Evolutionary conservation across 2,888 invertebrate genomes (phyloP).

Genomic region (Halictus quadricinctus): DNA sequence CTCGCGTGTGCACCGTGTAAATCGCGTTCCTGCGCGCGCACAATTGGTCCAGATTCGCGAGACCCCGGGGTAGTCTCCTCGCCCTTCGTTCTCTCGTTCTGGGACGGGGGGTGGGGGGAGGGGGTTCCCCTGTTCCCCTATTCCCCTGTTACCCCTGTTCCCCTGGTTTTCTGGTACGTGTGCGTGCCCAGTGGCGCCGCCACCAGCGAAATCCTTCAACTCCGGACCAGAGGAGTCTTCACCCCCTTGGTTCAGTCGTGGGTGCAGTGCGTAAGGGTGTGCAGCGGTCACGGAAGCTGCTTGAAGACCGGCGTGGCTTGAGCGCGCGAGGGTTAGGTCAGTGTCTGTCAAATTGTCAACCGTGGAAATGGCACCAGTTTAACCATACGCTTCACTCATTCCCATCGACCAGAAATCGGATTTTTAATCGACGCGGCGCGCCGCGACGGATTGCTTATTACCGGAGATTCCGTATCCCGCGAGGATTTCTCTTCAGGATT

Average conservation of each 20-base stretch:
- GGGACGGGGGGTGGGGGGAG: not conserved
- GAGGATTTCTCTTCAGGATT: not conserved
- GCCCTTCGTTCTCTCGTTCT: slow-evolving; percentile 28
- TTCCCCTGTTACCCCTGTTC: not conserved
- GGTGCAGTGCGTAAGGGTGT: slow-evolving; percentile 80
- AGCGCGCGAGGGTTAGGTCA: slow-evolving; percentile 78
- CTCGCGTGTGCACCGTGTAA: slow-evolving; percentile 46
- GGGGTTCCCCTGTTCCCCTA: not conserved
- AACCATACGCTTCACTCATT: not conserved
- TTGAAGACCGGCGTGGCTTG: slow-evolving; percentile 67
- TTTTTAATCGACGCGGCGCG: not conserved
- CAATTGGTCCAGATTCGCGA: slow-evolving; percentile 62
- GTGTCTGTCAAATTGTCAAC: slow-evolving; percentile 63
- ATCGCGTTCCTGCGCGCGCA: slow-evolving; percentile 63
- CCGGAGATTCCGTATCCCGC: not conserved
- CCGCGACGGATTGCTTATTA: not conserved
- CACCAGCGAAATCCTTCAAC: slow-evolving; percentile 63
- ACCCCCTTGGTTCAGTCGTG: slow-evolving; percentile 66
- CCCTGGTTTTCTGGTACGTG: slow-evolving; percentile 31
- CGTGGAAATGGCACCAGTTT: not conserved
- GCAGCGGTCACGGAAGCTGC: slow-evolving; percentile 76
- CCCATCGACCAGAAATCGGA: not conserved
- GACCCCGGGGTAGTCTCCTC: slow-evolving; percentile 26
- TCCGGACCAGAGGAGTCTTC: slow-evolving; percentile 50
- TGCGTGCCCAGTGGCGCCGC: slow-evolving; percentile 70